Percentiles rank a stretch among this genome's conserved stretches.
phyloP scores from a whole-genome alignment of 2,888 invertebrate species.

The Unio delphinus region DNA sequence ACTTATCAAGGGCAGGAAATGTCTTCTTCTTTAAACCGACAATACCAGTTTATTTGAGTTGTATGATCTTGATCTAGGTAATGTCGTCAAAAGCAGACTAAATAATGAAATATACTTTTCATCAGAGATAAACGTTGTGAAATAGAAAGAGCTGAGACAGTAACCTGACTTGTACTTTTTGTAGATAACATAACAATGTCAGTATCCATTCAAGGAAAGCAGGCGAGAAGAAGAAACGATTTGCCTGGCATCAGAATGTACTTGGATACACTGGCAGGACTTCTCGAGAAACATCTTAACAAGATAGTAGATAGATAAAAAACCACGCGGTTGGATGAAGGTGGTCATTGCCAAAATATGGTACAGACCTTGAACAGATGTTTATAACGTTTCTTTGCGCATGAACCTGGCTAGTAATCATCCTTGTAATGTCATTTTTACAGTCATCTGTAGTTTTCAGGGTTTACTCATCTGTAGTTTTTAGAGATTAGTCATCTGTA shows the following conservation, averaged over 20 bases:
- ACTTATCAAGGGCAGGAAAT: conserved; percentile 22
- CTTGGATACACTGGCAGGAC: conserved; percentile 12
- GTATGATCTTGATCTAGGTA: conserved; percentile 36
- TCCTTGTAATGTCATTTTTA: no score
- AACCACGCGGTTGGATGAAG: conserved; percentile 53
- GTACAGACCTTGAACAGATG: conserved; percentile 31
- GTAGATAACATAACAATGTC: conserved; percentile 34
- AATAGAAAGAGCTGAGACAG: conserved; percentile 26
- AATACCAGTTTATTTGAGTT: conserved; percentile 28
- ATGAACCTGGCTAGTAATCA: no score
- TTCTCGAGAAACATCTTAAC: conserved; percentile 14
- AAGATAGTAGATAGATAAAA: conserved; percentile 32
- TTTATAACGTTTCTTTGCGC: no score
- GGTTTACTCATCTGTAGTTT: no score
- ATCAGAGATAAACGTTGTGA: conserved; percentile 27
- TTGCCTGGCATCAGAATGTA: conserved; percentile 21
- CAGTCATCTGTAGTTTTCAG: no score
- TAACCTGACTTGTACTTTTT: conserved; percentile 22
- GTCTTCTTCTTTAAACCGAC: conserved; percentile 15
- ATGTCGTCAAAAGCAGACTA: conserved; percentile 24
- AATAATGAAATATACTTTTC: conserved; percentile 22
- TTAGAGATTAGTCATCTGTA: no score
- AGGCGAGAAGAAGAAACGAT: conserved; percentile 15
- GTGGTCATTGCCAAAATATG: conserved; percentile 40
- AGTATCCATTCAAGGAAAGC: conserved; percentile 36